Evolutionary conservation across 2,113 vertebrate species (phyloP).

Genomic region (Theristicus caerulescens): DNA sequence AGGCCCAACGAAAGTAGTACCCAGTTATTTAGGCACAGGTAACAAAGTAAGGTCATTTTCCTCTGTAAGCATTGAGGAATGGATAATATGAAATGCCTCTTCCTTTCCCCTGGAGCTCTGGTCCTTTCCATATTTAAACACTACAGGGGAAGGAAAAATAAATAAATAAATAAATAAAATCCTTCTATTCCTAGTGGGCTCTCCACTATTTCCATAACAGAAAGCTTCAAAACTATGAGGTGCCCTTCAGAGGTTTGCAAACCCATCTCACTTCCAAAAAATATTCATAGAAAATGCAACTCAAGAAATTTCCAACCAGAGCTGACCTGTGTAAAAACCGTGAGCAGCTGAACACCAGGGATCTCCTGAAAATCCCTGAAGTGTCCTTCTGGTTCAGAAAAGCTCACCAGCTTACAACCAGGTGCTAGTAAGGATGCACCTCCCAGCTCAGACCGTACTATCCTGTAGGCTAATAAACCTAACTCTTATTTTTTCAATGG

Average conservation of each 20-base stretch:
- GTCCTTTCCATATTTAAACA: neutral
- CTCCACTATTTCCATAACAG: neutral
- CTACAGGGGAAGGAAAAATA: neutral
- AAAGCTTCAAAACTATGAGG: neutral
- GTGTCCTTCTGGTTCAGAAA: neutral
- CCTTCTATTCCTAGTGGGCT: neutral
- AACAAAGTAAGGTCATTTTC: neutral
- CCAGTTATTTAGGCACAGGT: neutral
- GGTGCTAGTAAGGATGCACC: accelerated
- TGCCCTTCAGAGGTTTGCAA: neutral
- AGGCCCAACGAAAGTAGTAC: neutral
- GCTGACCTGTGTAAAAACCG: neutral
- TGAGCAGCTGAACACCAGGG: neutral
- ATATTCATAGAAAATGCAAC: neutral
- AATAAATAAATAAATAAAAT: too few species aligned
- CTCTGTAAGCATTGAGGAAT: neutral
- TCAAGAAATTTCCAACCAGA: neutral
- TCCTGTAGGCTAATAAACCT: neutral
- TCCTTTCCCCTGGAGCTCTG: neutral
- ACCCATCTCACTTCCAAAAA: neutral
- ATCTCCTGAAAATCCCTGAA: neutral
- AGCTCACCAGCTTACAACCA: neutral
- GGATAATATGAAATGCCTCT: neutral
- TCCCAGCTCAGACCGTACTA: neutral
- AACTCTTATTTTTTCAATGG: neutral